Conservation (phyloP, 1,140 invertebrate species). For the Asbolus verrucosus region DNA sequence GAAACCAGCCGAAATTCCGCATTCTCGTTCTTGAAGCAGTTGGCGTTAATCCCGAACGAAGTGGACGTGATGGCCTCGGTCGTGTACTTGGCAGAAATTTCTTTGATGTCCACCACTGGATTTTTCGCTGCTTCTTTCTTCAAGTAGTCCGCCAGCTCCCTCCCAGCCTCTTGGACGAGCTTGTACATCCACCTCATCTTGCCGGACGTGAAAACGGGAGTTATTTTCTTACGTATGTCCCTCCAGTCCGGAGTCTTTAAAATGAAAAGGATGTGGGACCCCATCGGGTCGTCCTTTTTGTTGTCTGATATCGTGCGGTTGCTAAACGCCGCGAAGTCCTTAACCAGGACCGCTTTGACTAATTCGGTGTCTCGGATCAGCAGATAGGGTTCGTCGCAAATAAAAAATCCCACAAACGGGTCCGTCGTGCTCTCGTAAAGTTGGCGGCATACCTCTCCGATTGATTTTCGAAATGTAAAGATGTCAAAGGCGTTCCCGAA, state of each 20-base stretch:
- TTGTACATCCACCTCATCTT: conserved; percentile 65
- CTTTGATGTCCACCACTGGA: conserved; percentile 63
- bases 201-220: conserved; percentile 60
- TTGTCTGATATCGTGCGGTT: conserved; percentile 43
- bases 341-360: conserved; percentile 68
- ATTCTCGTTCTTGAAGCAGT: conserved; percentile 46
- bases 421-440: conserved; percentile 54
- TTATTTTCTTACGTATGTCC: conserved; percentile 57
- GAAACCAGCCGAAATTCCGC: conserved; percentile 45
- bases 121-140: conserved; percentile 31
- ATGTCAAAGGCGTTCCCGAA: conserved; percentile 60
- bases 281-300: conserved; percentile 67
- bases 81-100: conserved; percentile 68
- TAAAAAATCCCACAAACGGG: conserved; percentile 60
- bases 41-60: conserved; percentile 69
- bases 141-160: conserved; percentile 58
- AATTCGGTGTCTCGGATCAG: conserved; percentile 68
- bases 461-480: conserved; percentile 54
- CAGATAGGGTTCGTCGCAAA: conserved; percentile 59
- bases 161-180: conserved; percentile 58
- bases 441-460: conserved; percentile 18
- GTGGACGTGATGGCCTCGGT: conserved; percentile 72
- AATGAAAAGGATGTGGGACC: conserved; percentile 54
- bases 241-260: conserved; percentile 62
- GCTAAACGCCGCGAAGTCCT: conserved; percentile 64